Conservation (phyloP, 2,888 invertebrate species). For the Tinea pellionella region DNA sequence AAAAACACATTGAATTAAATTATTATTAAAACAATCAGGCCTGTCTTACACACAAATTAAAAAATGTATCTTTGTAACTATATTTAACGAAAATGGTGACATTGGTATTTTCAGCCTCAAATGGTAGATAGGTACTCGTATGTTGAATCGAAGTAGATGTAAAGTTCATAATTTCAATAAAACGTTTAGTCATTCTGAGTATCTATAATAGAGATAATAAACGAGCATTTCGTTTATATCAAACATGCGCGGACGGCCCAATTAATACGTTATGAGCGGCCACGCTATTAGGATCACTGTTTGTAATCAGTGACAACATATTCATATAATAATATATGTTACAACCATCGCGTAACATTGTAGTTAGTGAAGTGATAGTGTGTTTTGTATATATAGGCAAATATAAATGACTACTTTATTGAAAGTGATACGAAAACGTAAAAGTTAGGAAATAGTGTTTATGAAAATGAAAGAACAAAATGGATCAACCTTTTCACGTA, state of each 20-base stretch:
- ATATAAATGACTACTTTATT: too few species aligned
- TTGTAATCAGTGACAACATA: not conserved
- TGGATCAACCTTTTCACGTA: not conserved
- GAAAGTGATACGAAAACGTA: too few species aligned
- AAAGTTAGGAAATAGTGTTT: not conserved
- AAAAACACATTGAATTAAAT: too few species aligned
- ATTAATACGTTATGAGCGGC: not conserved
- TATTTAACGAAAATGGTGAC: too few species aligned
- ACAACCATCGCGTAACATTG: not conserved
- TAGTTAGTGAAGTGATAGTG: not conserved
- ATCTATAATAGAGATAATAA: not conserved
- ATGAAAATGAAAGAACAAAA: not conserved
- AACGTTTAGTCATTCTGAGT: not conserved
- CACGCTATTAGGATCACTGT: not conserved
- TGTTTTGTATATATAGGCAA: too few species aligned
- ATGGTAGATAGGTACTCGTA: too few species aligned
- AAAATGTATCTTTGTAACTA: too few species aligned
- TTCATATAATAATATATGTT: not conserved
- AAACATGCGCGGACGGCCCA: not conserved
- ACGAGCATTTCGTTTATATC: constrained; percentile 3
- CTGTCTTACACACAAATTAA: too few species aligned
- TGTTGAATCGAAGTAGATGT: too few species aligned
- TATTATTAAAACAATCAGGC: too few species aligned
- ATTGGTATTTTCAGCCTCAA: too few species aligned
- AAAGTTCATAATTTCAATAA: not conserved